Percentiles rank a stretch among this genome's conserved stretches.
Evolutionary conservation across 2,113 vertebrate species (phyloP).

Genomic region (Ursus arctos): DNA sequence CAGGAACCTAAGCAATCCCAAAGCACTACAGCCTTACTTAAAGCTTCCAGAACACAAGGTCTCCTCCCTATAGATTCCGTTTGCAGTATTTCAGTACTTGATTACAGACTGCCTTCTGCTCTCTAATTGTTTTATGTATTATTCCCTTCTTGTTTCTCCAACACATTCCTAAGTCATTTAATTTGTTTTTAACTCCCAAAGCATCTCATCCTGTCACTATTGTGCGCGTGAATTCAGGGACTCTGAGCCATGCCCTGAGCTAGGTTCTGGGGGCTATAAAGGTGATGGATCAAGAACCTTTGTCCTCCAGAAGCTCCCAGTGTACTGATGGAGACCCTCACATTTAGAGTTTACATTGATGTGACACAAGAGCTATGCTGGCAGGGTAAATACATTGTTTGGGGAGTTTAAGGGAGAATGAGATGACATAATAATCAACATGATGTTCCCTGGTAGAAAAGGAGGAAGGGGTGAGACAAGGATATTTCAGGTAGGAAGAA

Average conservation of each 20-base stretch:
- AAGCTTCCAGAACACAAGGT: not conserved
- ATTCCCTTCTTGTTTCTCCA: not conserved
- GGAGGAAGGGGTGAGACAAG: not conserved
- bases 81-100: not conserved
- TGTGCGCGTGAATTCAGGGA: not conserved
- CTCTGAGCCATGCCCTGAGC: not conserved
- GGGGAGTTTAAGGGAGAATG: not conserved
- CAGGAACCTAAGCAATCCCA: not conserved
- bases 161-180: constrained; percentile 24
- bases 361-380: not conserved
- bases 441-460: not conserved
- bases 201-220: not conserved
- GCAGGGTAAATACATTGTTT: not conserved
- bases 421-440: not conserved
- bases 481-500: not conserved
- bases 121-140: not conserved
- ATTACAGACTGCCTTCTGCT: not conserved
- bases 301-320: not conserved
- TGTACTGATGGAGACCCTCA: not conserved
- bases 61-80: not conserved
- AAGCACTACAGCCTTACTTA: not conserved
- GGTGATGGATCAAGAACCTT: not conserved
- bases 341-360: not conserved
- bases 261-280: not conserved
- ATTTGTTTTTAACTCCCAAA: not conserved